Evolutionary conservation across 2,797 vertebrate species (phyloP).

Genomic region (Tokudaia tokunoshimensis): DNA sequence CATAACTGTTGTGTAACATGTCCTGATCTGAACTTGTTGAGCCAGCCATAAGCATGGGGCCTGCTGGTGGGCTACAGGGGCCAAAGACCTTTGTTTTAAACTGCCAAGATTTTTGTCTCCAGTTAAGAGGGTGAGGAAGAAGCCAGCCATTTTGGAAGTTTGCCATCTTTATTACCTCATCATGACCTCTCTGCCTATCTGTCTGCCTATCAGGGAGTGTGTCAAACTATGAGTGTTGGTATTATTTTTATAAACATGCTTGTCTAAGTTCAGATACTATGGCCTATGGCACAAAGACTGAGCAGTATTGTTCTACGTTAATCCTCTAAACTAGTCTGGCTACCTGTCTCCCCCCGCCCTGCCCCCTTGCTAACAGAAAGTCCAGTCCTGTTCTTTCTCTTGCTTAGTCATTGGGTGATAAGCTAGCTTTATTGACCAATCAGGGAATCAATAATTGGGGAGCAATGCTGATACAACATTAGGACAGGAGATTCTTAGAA

Average conservation of each 20-base stretch:
- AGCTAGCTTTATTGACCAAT: not conserved
- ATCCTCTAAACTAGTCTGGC: not conserved
- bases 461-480: not conserved
- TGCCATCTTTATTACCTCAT: not conserved
- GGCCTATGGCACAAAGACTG: not conserved
- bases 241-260: not conserved
- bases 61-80: not conserved
- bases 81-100: not conserved
- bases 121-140: not conserved
- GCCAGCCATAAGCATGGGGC: not conserved
- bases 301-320: not conserved
- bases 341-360: not conserved
- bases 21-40: not conserved
- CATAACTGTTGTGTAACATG: too few relatives aligned
- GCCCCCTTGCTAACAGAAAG: not conserved
- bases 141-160: not conserved
- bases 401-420: not conserved
- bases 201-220: not conserved
- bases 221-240: not conserved
- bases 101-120: not conserved
- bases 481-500: not conserved
- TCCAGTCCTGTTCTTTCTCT: not conserved
- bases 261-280: not conserved
- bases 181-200: not conserved
- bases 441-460: not conserved